Conservation (phyloP, 1,140 invertebrate species). For the Drosophila obscura region DNA sequence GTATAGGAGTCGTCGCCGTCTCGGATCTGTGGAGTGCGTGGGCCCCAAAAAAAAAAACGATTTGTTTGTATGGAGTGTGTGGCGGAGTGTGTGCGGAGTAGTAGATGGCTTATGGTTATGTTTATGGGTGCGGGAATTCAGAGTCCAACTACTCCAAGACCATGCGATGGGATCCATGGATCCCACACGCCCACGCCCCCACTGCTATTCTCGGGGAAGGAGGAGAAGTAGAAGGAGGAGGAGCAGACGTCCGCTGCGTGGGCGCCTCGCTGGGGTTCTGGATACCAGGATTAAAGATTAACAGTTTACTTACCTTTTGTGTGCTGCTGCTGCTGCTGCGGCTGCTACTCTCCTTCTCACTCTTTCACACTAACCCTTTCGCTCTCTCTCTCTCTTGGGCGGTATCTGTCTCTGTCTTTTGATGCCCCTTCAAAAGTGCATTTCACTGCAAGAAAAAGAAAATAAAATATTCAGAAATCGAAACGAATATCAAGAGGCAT, state of each 20-base stretch:
- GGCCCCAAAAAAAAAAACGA: slow-evolving; percentile 29
- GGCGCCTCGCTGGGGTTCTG: slow-evolving; percentile 6
- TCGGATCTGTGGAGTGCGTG: slow-evolving; percentile 36
- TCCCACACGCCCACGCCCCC: slow-evolving; percentile 34
- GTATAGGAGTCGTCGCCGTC: background rate
- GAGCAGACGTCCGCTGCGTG: slow-evolving; percentile 20
- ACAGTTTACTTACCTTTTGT: slow-evolving; percentile 47
- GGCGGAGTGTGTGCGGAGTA: background rate
- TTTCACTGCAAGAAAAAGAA: slow-evolving; percentile 8
- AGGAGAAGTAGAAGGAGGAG: too few species aligned
- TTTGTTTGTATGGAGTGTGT: slow-evolving; percentile 48
- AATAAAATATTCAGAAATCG: slow-evolving; percentile 1
- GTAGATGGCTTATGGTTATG: slow-evolving; percentile 8
- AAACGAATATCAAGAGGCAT: too few species aligned
- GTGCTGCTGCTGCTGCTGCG: slow-evolving; percentile 6
- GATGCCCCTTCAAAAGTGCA: slow-evolving; percentile 29
- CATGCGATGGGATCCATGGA: slow-evolving; percentile 1
- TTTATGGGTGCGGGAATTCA: slow-evolving; percentile 51
- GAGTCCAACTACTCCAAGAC: too few species aligned
- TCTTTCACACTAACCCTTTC: background rate
- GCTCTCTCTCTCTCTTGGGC: background rate
- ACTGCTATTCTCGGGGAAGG: background rate
- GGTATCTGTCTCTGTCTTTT: background rate
- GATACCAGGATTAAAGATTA: slow-evolving; percentile 47
- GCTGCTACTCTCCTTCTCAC: background rate